These are phyloP conservation scores for Botrylloides violaceus DNA, from an alignment of 23 tunicate genomes.

Conservation along the genomic window DNA sequence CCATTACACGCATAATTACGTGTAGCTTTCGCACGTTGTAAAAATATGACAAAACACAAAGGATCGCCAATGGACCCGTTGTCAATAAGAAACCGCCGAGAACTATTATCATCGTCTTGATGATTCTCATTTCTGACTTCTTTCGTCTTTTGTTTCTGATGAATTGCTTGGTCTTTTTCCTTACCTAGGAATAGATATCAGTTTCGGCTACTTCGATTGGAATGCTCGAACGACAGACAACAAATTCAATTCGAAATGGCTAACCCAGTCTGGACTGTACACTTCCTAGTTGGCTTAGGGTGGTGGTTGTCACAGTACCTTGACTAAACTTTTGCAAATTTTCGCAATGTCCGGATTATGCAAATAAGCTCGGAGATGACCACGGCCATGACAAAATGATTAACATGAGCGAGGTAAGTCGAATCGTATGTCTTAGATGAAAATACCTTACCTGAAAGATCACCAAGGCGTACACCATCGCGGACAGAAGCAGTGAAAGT, in stretches of 20 bases:
- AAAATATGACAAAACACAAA: conserved; percentile 40
- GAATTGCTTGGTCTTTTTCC: conserved; percentile 6
- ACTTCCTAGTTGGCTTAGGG: too few species aligned
- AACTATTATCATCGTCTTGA: conserved; percentile 68
- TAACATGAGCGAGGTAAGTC: background rate
- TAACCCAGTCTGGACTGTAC: too few species aligned
- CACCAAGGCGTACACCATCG: conserved; percentile 29
- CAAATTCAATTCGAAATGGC: too few species aligned
- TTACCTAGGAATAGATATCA: conserved; percentile 5
- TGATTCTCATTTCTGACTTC: conserved; percentile 40
- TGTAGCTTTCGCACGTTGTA: conserved; percentile 44
- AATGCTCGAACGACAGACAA: too few species aligned
- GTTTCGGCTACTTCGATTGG: too few species aligned
- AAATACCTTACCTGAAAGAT: conserved; percentile 26
- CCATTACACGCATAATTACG: conserved; percentile 47
- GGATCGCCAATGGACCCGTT: conserved; percentile 58
- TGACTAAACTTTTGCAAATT: too few species aligned
- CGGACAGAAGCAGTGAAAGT: conserved; percentile 28
- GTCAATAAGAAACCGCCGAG: conserved; percentile 49
- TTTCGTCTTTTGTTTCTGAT: conserved; percentile 6
- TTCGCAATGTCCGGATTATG: too few species aligned
- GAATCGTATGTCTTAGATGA: too few species aligned
- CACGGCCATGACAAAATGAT: background rate
- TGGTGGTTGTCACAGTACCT: too few species aligned
- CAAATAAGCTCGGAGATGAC: too few species aligned